Percentiles rank a stretch among this genome's conserved stretches.
Evolutionary conservation across 1,140 invertebrate species (phyloP).

Genomic region (Diploscapter pachys): DNA sequence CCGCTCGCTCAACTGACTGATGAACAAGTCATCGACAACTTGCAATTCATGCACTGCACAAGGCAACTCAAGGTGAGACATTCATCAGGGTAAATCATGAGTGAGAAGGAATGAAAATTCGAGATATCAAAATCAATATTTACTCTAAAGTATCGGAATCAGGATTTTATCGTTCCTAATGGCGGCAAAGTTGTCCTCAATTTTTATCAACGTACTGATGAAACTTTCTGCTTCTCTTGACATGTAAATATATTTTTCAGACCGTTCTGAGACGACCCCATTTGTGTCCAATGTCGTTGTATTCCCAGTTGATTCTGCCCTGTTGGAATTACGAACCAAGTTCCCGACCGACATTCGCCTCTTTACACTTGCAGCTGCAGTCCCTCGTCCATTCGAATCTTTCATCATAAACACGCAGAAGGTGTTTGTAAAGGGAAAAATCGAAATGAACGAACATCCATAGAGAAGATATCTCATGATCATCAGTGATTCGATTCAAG

Average conservation of each 20-base stretch:
- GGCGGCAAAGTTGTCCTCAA: not conserved
- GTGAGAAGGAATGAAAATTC: not conserved
- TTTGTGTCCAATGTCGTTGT: slow-evolving; percentile 30
- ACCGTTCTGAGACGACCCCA: slow-evolving; percentile 27
- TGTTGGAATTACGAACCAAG: slow-evolving; percentile 32
- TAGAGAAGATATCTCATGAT: no score
- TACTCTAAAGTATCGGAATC: not conserved
- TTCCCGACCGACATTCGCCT: slow-evolving; percentile 26
- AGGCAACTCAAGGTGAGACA: slow-evolving; percentile 27
- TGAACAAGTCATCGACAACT: slow-evolving; percentile 41
- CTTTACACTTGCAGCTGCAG: slow-evolving; percentile 34
- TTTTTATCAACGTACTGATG: slow-evolving; percentile 1
- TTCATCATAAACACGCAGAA: not conserved
- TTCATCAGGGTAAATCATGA: not conserved
- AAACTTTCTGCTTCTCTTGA: not conserved
- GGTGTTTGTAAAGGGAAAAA: no score
- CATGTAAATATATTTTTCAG: slow-evolving; percentile 11
- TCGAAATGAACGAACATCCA: no score
- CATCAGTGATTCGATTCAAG: no score
- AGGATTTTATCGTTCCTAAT: not conserved
- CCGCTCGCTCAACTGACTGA: slow-evolving; percentile 33
- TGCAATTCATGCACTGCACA: slow-evolving; percentile 30
- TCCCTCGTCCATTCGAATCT: slow-evolving; percentile 24
- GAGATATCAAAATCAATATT: not conserved
- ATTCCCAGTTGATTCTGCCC: slow-evolving; percentile 33